Evolutionary conservation across 2,797 vertebrate species (phyloP).

Genomic region (Sebastes cheni): DNA sequence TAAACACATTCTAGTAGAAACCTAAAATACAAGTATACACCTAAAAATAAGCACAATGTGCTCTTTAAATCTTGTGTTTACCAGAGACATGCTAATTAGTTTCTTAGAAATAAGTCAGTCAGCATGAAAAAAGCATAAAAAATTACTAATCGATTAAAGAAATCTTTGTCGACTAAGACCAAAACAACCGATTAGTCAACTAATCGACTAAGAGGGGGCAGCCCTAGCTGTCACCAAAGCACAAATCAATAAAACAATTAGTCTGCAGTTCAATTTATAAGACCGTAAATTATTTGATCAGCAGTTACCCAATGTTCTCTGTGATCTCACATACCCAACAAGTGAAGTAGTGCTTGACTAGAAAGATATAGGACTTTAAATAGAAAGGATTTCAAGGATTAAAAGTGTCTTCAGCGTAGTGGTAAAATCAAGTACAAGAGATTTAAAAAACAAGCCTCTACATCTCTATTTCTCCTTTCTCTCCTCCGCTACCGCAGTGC

Average conservation of each 20-base stretch:
- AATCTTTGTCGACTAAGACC: no score
- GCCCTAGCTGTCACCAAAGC: not conserved
- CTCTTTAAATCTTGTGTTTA: no score
- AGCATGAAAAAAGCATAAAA: no score
- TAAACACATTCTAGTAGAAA: no score
- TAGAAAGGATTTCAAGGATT: constrained; percentile 21
- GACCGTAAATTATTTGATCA: constrained; percentile 4
- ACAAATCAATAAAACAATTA: constrained; percentile 8
- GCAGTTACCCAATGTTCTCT: constrained; percentile 7
- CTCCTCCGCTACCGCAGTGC: constrained; percentile 56
- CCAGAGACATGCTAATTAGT: rapidly evolving
- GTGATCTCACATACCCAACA: not conserved
- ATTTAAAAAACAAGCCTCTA: not conserved
- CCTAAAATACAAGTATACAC: no score
- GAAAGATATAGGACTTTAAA: constrained; percentile 8
- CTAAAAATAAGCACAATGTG: no score
- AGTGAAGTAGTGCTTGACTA: constrained; percentile 42
- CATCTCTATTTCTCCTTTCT: constrained; percentile 16
- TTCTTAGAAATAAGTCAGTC: not conserved
- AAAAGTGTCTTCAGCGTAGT: not conserved
- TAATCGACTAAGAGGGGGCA: not conserved
- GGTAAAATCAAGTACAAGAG: constrained; percentile 5
- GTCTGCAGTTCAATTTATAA: constrained; percentile 14
- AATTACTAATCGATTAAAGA: no score
- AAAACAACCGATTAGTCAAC: no score